A percentile compares a stretch with the other conserved stretches of the same genome.
Conservation (phyloP, 2,888 invertebrate genomes). For the Apamea crenata region DNA sequence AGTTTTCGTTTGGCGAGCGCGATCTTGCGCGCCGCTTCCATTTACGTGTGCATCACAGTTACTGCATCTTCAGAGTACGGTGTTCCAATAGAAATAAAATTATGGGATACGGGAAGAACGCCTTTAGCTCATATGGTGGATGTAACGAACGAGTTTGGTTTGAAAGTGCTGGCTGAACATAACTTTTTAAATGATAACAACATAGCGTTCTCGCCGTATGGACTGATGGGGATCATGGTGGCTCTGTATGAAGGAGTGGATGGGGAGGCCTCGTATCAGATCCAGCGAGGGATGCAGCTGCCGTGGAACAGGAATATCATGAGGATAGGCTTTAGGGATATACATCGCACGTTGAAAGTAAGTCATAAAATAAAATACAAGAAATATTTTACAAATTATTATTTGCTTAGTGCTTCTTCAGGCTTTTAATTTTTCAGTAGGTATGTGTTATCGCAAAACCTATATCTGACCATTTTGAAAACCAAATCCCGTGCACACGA, state of each 20-base stretch:
- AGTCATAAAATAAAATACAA: conserved; percentile 71
- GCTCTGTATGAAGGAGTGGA: conserved; percentile 95
- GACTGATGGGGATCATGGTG: conserved; percentile 94
- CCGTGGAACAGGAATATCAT: conserved; percentile 94
- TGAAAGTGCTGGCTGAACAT: conserved; percentile 93
- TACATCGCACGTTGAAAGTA: conserved; percentile 95
- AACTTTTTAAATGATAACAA: conserved; percentile 94
- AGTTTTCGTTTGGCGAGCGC: conserved; percentile 58
- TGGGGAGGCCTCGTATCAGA: conserved; percentile 93
- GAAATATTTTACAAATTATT: not conserved
- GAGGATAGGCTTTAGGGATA: conserved; percentile 95
- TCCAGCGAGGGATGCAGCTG: conserved; percentile 92
- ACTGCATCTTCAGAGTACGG: conserved; percentile 76
- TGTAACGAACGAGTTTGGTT: conserved; percentile 93
- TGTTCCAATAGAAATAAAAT: conserved; percentile 85
- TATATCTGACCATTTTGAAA: too few species aligned
- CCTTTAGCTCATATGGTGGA: conserved; percentile 95
- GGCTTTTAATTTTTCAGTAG: not conserved
- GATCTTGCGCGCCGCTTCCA: conserved; percentile 66
- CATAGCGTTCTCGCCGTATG: conserved; percentile 96
- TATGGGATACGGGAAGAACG: conserved; percentile 86
- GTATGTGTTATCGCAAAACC: not conserved
- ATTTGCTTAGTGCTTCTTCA: not conserved
- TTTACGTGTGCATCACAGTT: conserved; percentile 70
- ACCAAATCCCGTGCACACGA: too few species aligned